These are phyloP conservation scores for Drosophila kanekoi DNA, from an alignment of 2,888 invertebrate species.

Conservation along the genomic window DNA sequence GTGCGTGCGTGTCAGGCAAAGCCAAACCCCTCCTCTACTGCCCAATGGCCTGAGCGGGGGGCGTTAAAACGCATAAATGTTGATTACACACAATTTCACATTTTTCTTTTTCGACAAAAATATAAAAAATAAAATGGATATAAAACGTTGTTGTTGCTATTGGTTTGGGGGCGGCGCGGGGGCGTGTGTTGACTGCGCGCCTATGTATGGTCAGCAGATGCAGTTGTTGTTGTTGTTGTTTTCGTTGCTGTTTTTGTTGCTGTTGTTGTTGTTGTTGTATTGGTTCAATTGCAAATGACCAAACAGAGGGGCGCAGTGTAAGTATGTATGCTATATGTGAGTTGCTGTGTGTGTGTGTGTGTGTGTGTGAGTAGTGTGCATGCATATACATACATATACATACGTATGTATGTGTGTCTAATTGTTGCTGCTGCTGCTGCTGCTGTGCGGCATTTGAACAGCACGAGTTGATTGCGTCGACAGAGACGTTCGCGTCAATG, in stretches of 20 bases:
- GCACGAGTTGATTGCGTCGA: conserved; percentile 30
- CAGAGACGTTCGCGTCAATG: conserved; percentile 28
- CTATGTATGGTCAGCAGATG: conserved; percentile 51
- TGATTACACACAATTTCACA: conserved; percentile 75
- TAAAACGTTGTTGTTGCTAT: conserved; percentile 12
- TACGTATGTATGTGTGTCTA: conserved; percentile 20
- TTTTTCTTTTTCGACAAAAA: conserved; percentile 23
- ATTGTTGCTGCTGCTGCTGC: conserved; percentile 30
- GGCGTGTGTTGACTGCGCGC: conserved; percentile 60
- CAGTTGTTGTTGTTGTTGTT: conserved; percentile 36
- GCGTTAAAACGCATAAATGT: conserved; percentile 77
- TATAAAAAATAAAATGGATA: background rate
- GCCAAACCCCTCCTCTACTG: conserved; percentile 63
- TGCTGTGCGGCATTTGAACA: conserved; percentile 31
- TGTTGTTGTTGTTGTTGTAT: conserved; percentile 55
- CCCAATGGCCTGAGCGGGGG: conserved; percentile 61
- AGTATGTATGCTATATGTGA: conserved; percentile 37
- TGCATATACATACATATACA: background rate
- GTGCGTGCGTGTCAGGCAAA: conserved; percentile 43
- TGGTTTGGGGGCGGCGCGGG: conserved; percentile 24
- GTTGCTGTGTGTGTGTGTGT: conserved; percentile 11
- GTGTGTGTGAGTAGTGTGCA: background rate
- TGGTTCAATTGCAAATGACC: conserved; percentile 67
- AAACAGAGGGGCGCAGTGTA: conserved; percentile 65
- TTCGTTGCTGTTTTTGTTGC: conserved; percentile 14